phyloP scores from a whole-genome alignment of 2,888 invertebrate genomes.

The Mellilla xanthometata region DNA sequence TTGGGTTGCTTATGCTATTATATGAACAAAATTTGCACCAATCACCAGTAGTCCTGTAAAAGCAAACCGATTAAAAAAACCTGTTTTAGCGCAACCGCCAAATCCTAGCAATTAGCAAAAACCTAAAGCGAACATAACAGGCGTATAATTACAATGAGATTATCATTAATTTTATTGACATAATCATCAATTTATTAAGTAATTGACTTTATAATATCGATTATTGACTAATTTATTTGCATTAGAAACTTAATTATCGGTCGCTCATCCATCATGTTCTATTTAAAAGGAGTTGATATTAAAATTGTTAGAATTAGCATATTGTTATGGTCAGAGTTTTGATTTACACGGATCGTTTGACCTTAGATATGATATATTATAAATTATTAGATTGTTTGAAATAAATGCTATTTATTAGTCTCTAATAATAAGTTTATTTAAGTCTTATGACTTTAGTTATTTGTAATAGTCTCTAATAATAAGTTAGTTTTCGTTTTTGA shows the following conservation, averaged over 20 bases:
- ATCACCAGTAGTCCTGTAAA: too few species aligned
- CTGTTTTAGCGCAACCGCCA: conserved; percentile 4
- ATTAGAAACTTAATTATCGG: conserved; percentile 24
- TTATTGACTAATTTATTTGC: conserved; percentile 26
- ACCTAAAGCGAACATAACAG: conserved; percentile 12
- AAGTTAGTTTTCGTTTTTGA: too few species aligned
- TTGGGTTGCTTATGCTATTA: too few species aligned
- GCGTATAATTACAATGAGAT: conserved; percentile 10
- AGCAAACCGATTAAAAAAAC: too few species aligned
- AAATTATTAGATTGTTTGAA: too few species aligned
- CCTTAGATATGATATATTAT: not conserved
- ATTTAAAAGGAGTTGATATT: too few species aligned
- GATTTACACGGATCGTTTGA: conserved; percentile 8
- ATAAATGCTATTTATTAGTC: too few species aligned
- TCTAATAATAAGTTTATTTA: too few species aligned
- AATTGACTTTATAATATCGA: conserved; percentile 26
- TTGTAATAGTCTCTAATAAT: too few species aligned
- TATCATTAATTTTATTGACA: conserved; percentile 26
- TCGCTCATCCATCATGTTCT: conserved; percentile 20
- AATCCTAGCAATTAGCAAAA: conserved; percentile 15
- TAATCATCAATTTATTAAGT: conserved; percentile 33
- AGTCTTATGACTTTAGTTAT: too few species aligned
- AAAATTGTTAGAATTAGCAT: conserved; percentile 11
- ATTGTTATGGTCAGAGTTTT: conserved; percentile 1
- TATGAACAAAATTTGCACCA: too few species aligned